phyloP scores from a whole-genome alignment of 2,113 vertebrate species.

The Benitochromis conjunctus region DNA sequence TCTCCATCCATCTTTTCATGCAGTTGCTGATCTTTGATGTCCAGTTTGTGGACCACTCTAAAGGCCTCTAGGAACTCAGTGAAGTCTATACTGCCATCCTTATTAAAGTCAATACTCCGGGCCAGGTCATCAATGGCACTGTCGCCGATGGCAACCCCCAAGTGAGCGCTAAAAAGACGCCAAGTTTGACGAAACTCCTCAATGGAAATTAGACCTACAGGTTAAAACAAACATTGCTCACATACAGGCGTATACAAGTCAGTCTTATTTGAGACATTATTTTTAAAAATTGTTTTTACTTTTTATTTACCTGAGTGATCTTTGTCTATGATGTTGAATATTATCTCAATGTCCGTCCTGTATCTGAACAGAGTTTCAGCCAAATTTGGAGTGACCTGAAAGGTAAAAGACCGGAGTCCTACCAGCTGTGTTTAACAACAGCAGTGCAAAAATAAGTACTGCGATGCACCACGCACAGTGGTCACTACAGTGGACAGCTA shows the following conservation, averaged over 20 bases:
- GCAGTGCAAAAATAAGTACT: background rate
- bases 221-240: background rate
- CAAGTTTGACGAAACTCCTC: conserved; percentile 92
- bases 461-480: accelerated
- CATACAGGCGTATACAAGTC: background rate
- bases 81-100: conserved; percentile 95
- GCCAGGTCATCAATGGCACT: conserved; percentile 82
- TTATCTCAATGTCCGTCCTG: conserved; percentile 87
- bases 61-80: conserved; percentile 95
- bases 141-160: conserved; percentile 74
- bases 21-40: conserved; percentile 58
- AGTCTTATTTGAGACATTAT: background rate
- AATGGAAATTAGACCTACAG: conserved; percentile 87
- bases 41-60: conserved; percentile 86
- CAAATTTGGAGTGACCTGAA: conserved; percentile 81
- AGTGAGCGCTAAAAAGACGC: conserved; percentile 88
- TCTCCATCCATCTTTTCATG: background rate
- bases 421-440: background rate
- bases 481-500: too few species aligned
- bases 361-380: conserved; percentile 89
- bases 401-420: background rate
- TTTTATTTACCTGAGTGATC: conserved; percentile 85
- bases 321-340: conserved; percentile 94
- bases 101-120: conserved; percentile 89
- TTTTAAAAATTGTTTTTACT: background rate